Base-by-base conservation (phyloP, 2,797 vertebrate species). In the Sparus aurata region DNA sequence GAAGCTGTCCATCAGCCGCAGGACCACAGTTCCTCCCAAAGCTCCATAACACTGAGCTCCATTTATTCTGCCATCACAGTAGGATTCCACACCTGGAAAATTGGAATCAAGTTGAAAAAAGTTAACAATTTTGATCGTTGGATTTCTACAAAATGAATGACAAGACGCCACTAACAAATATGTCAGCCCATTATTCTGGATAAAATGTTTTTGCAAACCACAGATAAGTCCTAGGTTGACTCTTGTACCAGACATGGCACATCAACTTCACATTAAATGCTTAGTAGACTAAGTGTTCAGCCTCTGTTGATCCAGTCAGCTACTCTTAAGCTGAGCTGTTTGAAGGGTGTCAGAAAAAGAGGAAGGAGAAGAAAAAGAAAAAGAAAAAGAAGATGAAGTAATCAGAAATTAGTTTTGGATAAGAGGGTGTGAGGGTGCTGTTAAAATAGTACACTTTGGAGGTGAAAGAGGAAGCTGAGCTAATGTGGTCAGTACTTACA, bases 11-110 rank as follows among this genome's bases (percentile, higher is more conserved):
- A 52, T 50, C 30, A 72, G 58, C 27, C 20, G 46, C 47, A 72
- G 16, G 58, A 52, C 57, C 57, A 61, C 47, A 61, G 57, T 12
- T 72, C 58, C 69, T 61, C 47, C 57, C 34, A 72, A 52, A 52
- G 57, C 20, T 52, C 57, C 69, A 61, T 52, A 61, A 72, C 69
- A 72, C 57, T 61, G 57, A 61, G 30, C 6, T 41, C 27, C 13
- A 53, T 52, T 10, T 46, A 52, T n/a, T 41, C 69, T 58, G 30
- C 30, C 47, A 43, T 72, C 69, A 72, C 69, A 72, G 54, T 2
- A 22, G 10, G 30, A 72, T 72, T 61, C 69, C 11, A 38, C 47
- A 45, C 12, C 45, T 45, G 45, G 13, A 43, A 1, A 43, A 13
- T 34, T 34, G 30, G 34, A 6, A 34, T n/a, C 2, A 59, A 34